Evolutionary conservation across 2,113 vertebrate genomes (phyloP), one percentile per base, ranked within the genome.

Genomic region (Menura novaehollandiae): DNA sequence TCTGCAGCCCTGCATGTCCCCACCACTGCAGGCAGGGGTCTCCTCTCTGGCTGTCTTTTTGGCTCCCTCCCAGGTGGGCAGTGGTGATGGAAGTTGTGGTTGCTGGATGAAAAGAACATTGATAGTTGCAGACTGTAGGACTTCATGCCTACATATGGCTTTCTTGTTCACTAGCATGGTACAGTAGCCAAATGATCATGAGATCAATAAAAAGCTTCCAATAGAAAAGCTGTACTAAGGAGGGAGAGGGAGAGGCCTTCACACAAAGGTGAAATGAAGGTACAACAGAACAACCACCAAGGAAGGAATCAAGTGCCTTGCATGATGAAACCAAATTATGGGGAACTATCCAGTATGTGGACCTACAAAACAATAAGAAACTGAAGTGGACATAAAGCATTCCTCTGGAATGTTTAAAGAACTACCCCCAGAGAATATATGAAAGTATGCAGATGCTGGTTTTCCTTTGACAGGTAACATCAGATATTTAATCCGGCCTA

Each of bases 351-450:
- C 28, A 35, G 23, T 4, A 15, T 43, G 30, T 47, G 24, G 52
- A 46, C 11, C 24, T 49, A 43, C 19, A 88, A 79, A 85, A 15
- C 56, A 41, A 15, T 26, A 85, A 75, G 43, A 71, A 91, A 63
- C 23, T 59, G 62, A 46, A 12, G 11, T 69, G 22, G 8, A 23
- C 18, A 20, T 12, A 60, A 3, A 64, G 17, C 2, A 43, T 4
- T 49, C 56, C 22, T 60, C 26, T 53, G n/a, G 17, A 55, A 47
- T 19, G 11, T 51, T 91, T 47, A 41, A 73, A 77, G 37, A 78
- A 32, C 8, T 2, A 33, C 1, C 2, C 1, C 6, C 4, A 41
- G 9, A 59, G 15, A 51, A 66, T 13, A 46, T 9, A 76, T 23
- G 6, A 44, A 60, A 51, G 15, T 5, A 52, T 32, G 22, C 5